Evolutionary conservation across 1,140 invertebrate species (phyloP).

Genomic region (Sarcophaga bullata): DNA sequence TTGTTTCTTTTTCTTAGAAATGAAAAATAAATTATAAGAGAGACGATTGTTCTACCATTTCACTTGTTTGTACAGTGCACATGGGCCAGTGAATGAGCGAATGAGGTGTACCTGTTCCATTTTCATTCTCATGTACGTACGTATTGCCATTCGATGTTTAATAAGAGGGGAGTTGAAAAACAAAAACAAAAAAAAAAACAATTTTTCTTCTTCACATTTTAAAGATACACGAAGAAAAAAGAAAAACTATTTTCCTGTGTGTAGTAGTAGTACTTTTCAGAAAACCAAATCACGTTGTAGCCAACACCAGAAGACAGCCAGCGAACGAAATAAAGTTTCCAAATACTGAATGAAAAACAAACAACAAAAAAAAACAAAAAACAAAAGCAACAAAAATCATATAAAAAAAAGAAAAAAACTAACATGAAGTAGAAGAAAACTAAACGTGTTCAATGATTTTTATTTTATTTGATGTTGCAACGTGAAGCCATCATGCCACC

Average conservation of each 20-base stretch:
- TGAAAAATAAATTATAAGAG: background rate
- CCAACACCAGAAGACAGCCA: background rate
- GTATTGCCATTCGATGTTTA: too few species aligned
- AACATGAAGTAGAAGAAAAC: background rate
- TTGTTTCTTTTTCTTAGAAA: background rate
- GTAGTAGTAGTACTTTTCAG: background rate
- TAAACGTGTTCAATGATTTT: constrained; percentile 19
- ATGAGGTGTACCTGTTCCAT: too few species aligned
- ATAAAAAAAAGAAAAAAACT: background rate
- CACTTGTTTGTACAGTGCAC: background rate
- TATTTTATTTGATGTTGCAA: background rate
- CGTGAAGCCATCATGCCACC: background rate
- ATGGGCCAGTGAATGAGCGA: too few species aligned
- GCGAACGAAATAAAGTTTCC: background rate
- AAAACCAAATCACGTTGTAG: background rate
- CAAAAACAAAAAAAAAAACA: background rate
- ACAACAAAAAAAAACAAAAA: too few species aligned
- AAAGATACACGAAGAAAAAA: background rate
- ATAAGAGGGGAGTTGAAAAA: background rate
- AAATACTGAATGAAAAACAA: background rate
- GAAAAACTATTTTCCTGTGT: background rate
- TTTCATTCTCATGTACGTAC: too few species aligned
- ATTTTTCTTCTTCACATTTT: background rate
- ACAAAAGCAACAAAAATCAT: background rate
- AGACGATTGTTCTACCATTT: background rate